Evolutionary conservation across 2,888 invertebrate genomes (phyloP).

Genomic region (Himalopsyche anomala): DNA sequence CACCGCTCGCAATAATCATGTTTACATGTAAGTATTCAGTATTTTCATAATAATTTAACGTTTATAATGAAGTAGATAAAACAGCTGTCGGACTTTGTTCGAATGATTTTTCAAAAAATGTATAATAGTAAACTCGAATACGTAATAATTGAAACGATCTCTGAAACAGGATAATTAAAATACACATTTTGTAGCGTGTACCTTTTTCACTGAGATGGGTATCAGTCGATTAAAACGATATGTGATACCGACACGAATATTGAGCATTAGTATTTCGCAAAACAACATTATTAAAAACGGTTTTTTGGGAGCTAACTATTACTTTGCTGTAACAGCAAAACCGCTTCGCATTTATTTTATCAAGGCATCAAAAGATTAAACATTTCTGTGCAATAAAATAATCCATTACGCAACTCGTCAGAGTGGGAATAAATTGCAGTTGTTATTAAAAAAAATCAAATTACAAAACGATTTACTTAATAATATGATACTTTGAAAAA

Average conservation of each 20-base stretch:
- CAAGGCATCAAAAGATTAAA: neutral
- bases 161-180: too few species aligned
- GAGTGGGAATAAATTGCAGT: neutral
- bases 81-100: too few species aligned
- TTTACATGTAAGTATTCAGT: too few species aligned
- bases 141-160: too few species aligned
- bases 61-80: too few species aligned
- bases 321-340: neutral
- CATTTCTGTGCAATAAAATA: neutral
- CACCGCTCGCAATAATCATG: too few species aligned
- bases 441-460: neutral
- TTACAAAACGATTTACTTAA: neutral
- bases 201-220: too few species aligned
- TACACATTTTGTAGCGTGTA: too few species aligned
- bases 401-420: neutral
- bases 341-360: neutral
- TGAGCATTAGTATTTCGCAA: conserved; percentile 22
- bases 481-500: neutral
- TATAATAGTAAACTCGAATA: too few species aligned
- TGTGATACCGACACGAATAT: conserved; percentile 1
- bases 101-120: too few species aligned
- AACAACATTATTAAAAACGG: neutral
- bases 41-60: too few species aligned
- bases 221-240: neutral
- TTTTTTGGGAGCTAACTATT: neutral